Percentiles rank a stretch among this genome's conserved stretches.
Evolutionary conservation across 2,797 vertebrate genomes (phyloP).

Genomic region (Adelosebastes latens): DNA sequence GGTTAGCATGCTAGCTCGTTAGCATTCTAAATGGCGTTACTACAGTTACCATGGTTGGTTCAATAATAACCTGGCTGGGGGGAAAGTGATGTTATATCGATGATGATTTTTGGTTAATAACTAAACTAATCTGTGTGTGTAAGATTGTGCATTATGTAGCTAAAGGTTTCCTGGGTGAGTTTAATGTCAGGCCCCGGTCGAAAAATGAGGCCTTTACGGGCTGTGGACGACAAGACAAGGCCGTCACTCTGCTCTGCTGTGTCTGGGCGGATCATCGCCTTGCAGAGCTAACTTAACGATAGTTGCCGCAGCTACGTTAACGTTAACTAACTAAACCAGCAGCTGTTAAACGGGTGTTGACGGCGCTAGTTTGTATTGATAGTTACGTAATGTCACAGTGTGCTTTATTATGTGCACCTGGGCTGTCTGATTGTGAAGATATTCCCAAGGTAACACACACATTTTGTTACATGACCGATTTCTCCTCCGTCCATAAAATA

Average conservation of each 20-base stretch:
- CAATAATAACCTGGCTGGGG: constrained; percentile 11
- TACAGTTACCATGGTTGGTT: background rate
- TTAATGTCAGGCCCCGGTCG: constrained; percentile 59
- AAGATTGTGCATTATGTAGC: background rate
- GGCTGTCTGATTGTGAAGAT: background rate
- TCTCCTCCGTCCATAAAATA: constrained; percentile 12
- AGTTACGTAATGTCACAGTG: constrained; percentile 10
- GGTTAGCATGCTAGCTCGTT: constrained; percentile 41
- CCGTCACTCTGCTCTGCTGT: constrained; percentile 62
- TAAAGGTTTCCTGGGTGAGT: constrained; percentile 11
- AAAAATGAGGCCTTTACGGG: constrained; percentile 70
- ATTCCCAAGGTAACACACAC: background rate
- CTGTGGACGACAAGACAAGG: constrained; percentile 72
- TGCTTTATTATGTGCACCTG: background rate
- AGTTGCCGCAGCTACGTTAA: constrained; percentile 53
- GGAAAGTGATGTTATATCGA: background rate
- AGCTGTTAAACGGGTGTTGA: constrained; percentile 53
- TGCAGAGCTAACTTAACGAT: constrained; percentile 55
- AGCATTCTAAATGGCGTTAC: constrained; percentile 44
- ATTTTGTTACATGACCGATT: constrained; percentile 13
- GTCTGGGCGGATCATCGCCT: constrained; percentile 77
- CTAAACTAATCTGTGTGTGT: background rate
- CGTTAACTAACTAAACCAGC: constrained; percentile 53
- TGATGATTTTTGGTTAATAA: background rate
- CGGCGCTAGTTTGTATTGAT: constrained; percentile 8